These are phyloP conservation scores for Cryptus viduatorius DNA, from an alignment of 2,888 invertebrate species.

Conservation along the genomic window DNA sequence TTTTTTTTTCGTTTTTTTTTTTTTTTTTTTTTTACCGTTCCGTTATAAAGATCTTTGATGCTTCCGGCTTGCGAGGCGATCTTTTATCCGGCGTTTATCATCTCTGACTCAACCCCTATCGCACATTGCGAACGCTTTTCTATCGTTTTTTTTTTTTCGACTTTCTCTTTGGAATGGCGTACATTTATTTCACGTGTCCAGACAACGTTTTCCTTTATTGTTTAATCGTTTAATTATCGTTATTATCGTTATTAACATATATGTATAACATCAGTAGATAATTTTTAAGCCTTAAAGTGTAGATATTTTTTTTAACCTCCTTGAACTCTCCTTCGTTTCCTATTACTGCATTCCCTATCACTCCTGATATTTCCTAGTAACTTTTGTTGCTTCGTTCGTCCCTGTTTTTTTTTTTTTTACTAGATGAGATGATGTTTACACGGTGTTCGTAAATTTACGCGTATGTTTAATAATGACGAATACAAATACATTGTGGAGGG, in stretches of 20 bases:
- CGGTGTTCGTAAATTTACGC: slow-evolving; percentile 62
- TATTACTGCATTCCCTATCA: slow-evolving; percentile 1
- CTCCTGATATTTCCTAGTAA: slow-evolving; percentile 37
- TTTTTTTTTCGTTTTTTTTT: slow-evolving; percentile 53
- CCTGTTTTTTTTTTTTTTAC: slow-evolving; percentile 27
- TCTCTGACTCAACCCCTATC: slow-evolving; percentile 40
- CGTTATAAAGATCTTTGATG: slow-evolving; percentile 31
- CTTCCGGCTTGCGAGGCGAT: slow-evolving; percentile 22
- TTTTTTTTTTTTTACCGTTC: slow-evolving; percentile 58
- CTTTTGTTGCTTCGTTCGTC: slow-evolving; percentile 13
- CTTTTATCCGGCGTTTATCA: neutral
- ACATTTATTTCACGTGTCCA: slow-evolving; percentile 58
- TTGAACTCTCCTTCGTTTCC: slow-evolving; percentile 50
- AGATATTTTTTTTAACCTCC: slow-evolving; percentile 65
- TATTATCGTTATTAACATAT: slow-evolving; percentile 82
- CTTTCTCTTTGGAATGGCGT: slow-evolving; percentile 35
- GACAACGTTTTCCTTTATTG: slow-evolving; percentile 66
- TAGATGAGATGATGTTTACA: slow-evolving; percentile 61
- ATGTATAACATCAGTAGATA: slow-evolving; percentile 82
- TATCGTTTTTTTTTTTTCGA: slow-evolving; percentile 3
- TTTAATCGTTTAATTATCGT: slow-evolving; percentile 71
- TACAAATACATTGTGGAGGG: slow-evolving; percentile 48
- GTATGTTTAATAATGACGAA: slow-evolving; percentile 53
- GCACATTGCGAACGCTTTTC: slow-evolving; percentile 69
- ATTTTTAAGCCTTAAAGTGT: slow-evolving; percentile 80